A percentile compares a stretch with the other conserved stretches of the same genome.
phyloP scores from a whole-genome alignment of 2,797 vertebrate genomes.

The Pangasius larnaudii region DNA sequence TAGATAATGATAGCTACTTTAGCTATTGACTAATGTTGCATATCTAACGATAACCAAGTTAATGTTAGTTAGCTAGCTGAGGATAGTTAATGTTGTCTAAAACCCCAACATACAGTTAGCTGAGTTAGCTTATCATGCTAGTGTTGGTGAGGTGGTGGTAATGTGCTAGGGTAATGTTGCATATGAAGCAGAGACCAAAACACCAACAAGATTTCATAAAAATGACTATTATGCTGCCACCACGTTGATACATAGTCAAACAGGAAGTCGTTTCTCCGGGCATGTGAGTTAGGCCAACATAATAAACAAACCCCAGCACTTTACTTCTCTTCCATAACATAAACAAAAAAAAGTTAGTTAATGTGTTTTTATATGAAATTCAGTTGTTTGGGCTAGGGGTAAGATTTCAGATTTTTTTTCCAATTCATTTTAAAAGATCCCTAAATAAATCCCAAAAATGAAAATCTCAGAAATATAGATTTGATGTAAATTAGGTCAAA shows the following conservation, averaged over 20 bases:
- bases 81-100: neutral
- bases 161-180: neutral
- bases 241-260: too few species aligned
- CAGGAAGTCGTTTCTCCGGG: too few species aligned
- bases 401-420: too few species aligned
- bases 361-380: too few species aligned
- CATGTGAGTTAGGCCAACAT: neutral
- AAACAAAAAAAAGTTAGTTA: neutral
- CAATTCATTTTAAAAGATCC: too few species aligned
- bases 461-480: too few species aligned
- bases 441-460: too few species aligned
- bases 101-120: neutral
- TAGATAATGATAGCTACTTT: neutral
- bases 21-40: neutral
- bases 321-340: neutral
- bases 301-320: neutral
- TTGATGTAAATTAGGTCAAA: too few species aligned
- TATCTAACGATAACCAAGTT: neutral
- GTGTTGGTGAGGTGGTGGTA: neutral
- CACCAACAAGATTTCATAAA: neutral
- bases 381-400: too few species aligned
- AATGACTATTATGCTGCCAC: neutral
- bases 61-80: neutral
- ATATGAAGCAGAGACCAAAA: neutral
- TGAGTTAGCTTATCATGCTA: neutral